Conservation (phyloP, 2,888 invertebrate genomes). For the Melinaea marsaeus region DNA sequence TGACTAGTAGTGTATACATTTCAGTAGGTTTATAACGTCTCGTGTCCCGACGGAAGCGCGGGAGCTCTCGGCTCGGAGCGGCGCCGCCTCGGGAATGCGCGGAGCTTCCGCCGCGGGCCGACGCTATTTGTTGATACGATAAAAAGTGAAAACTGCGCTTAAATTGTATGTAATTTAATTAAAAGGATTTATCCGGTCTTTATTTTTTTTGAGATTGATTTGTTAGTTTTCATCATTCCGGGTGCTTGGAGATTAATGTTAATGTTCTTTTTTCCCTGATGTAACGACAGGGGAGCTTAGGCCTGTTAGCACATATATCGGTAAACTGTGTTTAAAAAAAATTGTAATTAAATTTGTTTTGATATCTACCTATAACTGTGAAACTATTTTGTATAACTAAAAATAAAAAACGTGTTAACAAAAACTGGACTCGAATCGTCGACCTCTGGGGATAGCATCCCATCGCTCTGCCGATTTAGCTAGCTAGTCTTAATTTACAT, state of each 20-base stretch:
- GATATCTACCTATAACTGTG: no score
- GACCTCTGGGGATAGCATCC: no score
- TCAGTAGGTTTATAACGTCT: constrained; percentile 8
- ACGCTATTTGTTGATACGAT: constrained; percentile 12
- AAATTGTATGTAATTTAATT: constrained; percentile 27
- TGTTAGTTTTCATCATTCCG: constrained; percentile 15
- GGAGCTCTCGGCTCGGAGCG: constrained; percentile 15
- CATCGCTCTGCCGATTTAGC: no score
- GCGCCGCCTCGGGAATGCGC: constrained; percentile 30
- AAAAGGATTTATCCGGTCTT: constrained; percentile 25
- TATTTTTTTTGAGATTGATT: constrained; percentile 12
- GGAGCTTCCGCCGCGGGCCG: constrained; percentile 24
- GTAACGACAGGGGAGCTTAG: background rate
- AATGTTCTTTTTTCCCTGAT: background rate
- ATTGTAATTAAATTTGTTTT: no score
- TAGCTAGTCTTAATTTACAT: no score
- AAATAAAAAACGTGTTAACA: no score
- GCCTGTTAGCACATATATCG: background rate
- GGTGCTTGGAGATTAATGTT: background rate
- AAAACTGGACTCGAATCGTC: no score
- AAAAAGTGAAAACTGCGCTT: constrained; percentile 21
- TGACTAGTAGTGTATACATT: constrained; percentile 8
- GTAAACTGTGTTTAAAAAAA: no score
- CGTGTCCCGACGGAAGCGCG: constrained; percentile 19
- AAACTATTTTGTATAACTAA: no score